These are phyloP conservation scores for Bos taurus DNA, from an alignment of 2,113 vertebrate genomes.

Conservation along the genomic window DNA sequence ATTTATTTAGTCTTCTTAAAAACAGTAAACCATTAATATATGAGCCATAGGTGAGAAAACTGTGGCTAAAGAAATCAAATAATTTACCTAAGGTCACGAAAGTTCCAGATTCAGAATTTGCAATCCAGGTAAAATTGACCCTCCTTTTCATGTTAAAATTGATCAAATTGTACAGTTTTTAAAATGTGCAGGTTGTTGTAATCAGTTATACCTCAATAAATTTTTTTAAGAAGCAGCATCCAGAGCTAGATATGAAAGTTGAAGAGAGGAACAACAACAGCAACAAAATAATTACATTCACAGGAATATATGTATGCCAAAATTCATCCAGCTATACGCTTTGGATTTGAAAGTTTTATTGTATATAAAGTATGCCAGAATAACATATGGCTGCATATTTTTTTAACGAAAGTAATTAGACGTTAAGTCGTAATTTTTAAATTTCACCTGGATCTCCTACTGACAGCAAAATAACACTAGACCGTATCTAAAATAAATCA, in stretches of 20 bases:
- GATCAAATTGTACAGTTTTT: background rate
- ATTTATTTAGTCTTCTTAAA: background rate
- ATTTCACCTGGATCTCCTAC: slow-evolving; percentile 4
- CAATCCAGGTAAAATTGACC: background rate
- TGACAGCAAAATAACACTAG: slow-evolving; percentile 8
- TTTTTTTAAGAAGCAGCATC: background rate
- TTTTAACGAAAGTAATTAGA: slow-evolving; percentile 18
- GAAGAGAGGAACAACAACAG: background rate
- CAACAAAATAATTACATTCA: background rate
- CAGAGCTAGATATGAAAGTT: background rate
- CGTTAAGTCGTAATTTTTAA: slow-evolving; percentile 15
- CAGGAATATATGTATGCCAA: background rate
- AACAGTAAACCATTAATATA: background rate
- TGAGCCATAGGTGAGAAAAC: background rate
- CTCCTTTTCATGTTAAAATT: background rate
- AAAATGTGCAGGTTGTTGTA: background rate
- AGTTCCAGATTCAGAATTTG: background rate
- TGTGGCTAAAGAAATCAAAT: background rate
- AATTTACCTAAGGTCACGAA: background rate
- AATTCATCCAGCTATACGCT: background rate
- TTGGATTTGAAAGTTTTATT: slow-evolving; percentile 14
- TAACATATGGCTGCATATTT: background rate
- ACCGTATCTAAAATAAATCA: slow-evolving; percentile 20
- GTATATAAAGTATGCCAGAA: background rate
- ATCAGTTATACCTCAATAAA: background rate